Evolutionary conservation across 2,888 invertebrate species (phyloP), one percentile per base, ranked within the genome.

Genomic region (Linyphia triangularis): DNA sequence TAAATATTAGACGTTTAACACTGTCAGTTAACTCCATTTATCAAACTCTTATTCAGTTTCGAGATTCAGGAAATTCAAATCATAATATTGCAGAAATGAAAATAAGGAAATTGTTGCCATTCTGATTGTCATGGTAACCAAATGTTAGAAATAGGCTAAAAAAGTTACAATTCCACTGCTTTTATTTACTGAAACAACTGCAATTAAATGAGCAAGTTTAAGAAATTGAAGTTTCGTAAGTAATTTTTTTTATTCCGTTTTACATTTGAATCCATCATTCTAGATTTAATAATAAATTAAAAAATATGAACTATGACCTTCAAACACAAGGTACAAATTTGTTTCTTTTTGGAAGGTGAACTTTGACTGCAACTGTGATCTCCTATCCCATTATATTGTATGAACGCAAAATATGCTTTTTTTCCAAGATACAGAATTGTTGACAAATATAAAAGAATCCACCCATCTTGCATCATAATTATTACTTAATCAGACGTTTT

Each of bases 11-110:
- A 24, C 77, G 30, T 37, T 83, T 82, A 37, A 88, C 22, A 26
- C 30, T 40, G 2, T 30, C 16, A n/a, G 67, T 28, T 10, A 88
- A 6, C 24, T 88, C 88, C 88, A 83, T 88, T 77, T 79, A 59
- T 40, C 40, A 26, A 4, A 70, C 16, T 13, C 7, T 33, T 16
- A 7, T 19, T 19, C 19, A 63, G 22, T 43, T 43, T 43, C 2
- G 22, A 16, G 37, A 43, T 63, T 43, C 6, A 63, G 82, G 82
- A 82, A 82, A 82, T 63, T 63, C 16, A 40, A 82, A 63, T 67
- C 51, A 67, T 59, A 67, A n/a, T 43, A 51, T 63, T 75, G 59
- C 81, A 81, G 81, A 57, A 57, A 24, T 37, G 4, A 24, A 51
- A 51, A 40, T 40, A 9, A 2, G 40, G 13, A n/a, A 5, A n/a